Base-by-base conservation (phyloP, 2,888 invertebrate species). In the Cristatella mucedo region DNA sequence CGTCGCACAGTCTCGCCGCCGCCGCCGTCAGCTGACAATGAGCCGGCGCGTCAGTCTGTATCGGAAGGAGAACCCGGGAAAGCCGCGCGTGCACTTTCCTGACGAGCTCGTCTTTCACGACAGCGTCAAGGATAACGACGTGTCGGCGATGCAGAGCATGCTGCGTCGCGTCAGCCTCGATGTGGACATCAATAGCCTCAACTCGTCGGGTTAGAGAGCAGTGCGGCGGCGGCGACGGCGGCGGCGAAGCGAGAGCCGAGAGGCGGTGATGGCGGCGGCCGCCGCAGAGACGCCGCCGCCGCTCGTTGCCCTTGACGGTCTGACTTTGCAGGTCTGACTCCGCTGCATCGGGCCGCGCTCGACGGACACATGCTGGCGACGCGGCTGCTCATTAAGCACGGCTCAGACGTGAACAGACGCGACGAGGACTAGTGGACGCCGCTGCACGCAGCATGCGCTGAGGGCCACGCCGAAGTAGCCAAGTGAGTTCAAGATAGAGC, bases 361-460 rank as follows among this genome's bases (percentile, higher is more conserved):
- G 63, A 63, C 29, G 62, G 59, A 2, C 62, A 61, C 47, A 24
- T 54, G 15, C 47, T 45, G 4, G 61, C 60, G 2, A 60, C 59
- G 6, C 45, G 49, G 19, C 44, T 63, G 21, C 51, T 63, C 15
- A 43, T 62, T 4, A 44, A 52, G 20, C 56, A 61, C 43, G 61
- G 61, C 3, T 58, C 61, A 3, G 56, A 63, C 40, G 49, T 63
- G 32, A 63, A 63, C 52, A 53, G 47, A 42, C 50, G 54, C 40
- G 63, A 63, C 44, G 55, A 54, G 7, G 63, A 63, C 44, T 52
- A 52, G 13, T 63, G 63, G 63, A 60, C 63, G 6, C 61, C 63
- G 2, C 49, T 63, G 6, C 63, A 63, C 42, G 61, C 62, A 2
- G 63, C 63, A 9, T 61, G 62, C 36, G 56, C 60, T n/a, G 57